phyloP scores from a whole-genome alignment of 2,888 invertebrate genomes.

The Lamellibrachia satsuma region DNA sequence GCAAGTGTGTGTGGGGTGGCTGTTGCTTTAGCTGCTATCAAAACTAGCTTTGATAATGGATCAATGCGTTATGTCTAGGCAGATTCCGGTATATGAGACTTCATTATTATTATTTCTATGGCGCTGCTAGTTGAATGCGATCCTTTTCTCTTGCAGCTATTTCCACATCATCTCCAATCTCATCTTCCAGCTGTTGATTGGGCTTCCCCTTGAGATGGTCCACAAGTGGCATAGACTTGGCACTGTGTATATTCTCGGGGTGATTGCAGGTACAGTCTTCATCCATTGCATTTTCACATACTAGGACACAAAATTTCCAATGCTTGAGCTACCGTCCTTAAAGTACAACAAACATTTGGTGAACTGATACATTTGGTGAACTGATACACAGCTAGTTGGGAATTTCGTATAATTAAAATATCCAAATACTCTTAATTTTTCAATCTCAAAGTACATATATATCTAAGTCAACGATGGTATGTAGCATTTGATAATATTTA shows the following conservation, averaged over 20 bases:
- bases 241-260: slow-evolving; percentile 65
- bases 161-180: slow-evolving; percentile 91
- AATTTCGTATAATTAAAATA: too few relatives aligned
- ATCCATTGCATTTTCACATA: not conserved
- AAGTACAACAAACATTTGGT: not conserved
- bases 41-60: too few relatives aligned
- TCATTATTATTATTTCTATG: not conserved
- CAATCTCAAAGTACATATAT: too few relatives aligned
- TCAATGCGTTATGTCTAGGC: too few relatives aligned
- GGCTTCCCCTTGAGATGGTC: slow-evolving; percentile 94
- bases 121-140: not conserved
- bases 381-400: too few relatives aligned
- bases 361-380: too few relatives aligned
- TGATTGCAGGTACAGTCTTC: slow-evolving; percentile 60
- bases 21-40: too few relatives aligned
- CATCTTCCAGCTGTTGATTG: slow-evolving; percentile 89
- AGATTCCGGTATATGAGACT: too few relatives aligned
- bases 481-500: too few relatives aligned
- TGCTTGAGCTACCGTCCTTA: not conserved
- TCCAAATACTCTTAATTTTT: too few relatives aligned
- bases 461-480: too few relatives aligned
- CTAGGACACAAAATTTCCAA: not conserved
- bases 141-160: slow-evolving; percentile 70
- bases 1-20: too few relatives aligned
- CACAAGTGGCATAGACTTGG: slow-evolving; percentile 94